Evolutionary conservation across 1,140 invertebrate genomes (phyloP), one percentile per base, ranked within the genome.

Genomic region (Dendroctonus valens): DNA sequence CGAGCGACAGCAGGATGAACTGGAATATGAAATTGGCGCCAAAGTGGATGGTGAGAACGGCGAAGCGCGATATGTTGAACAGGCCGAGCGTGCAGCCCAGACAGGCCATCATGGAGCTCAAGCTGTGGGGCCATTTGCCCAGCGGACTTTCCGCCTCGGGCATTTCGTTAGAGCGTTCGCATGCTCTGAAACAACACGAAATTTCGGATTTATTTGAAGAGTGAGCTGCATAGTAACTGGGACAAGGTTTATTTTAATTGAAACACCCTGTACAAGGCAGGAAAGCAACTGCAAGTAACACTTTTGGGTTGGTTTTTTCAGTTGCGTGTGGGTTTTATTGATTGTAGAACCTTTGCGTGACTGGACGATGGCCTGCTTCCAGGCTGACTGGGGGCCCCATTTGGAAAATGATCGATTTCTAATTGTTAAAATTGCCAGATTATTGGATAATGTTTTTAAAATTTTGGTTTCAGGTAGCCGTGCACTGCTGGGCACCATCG

Each of bases 1-100:
- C 73, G 41, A 94, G 74, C 0, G 93, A 92, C 65, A 96, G 81
- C 69, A 96, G 81, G 52, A 93, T 79, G 79, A 95, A 96, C 81
- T 96, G 93, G 71, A 95, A 79, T 70, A 96, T 87, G 78, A 96
- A 96, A 79, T 91, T 91, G 46, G 87, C 90, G 81, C 93, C 93
- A 80, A 93, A 96, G 75, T 92, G 88, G 70, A 94, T 84, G 70
- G 91, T 92, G 68, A 94, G 85, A 69, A 92, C 87, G 67, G 91
- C 88, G 81, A 96, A 95, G 73, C 93, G 86, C 72, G 90, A 92
- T 73, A 96, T 90, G 79, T 94, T 94, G 76, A 92, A 93, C 38
- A 94, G 84, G 38, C 92, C 92, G 57, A 95, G 78, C 2, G 91
- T 94, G 75, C 92, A 94, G 42, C 89, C 89, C 3, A 94, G 83